A percentile compares a stretch with the other conserved stretches of the same genome.
These are phyloP conservation scores for Menura novaehollandiae DNA, from an alignment of 2,113 vertebrate genomes.

Conservation along the genomic window DNA sequence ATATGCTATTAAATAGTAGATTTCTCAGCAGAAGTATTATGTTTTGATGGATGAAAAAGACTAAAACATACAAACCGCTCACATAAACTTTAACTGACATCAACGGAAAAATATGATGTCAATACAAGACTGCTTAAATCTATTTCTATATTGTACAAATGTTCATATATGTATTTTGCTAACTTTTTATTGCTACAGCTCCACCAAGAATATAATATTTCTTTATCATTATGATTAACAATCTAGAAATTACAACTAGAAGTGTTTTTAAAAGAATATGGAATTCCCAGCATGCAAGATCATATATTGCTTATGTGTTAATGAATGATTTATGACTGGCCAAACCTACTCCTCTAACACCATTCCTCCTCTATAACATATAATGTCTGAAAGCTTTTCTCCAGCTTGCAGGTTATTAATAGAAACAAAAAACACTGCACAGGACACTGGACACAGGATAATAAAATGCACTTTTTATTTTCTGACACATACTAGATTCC, in stretches of 20 bases:
- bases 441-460: not conserved
- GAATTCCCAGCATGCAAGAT: not conserved
- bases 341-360: not conserved
- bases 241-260: not conserved
- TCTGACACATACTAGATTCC: not conserved
- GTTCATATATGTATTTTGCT: not conserved
- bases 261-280: fast-evolving
- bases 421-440: not conserved
- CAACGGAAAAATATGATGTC: not conserved
- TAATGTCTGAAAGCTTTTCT: not conserved
- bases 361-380: not conserved
- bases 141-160: not conserved
- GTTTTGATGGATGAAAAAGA: not conserved
- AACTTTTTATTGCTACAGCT: not conserved
- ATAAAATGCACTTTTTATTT: not conserved
- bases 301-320: not conserved
- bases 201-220: not conserved
- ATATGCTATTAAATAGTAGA: not conserved
- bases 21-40: not conserved
- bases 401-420: not conserved
- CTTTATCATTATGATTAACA: not conserved
- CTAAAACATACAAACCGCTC: not conserved
- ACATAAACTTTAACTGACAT: not conserved
- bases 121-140: not conserved
- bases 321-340: not conserved